phyloP scores from a whole-genome alignment of 2,113 vertebrate genomes.

The Lynx canadensis region DNA sequence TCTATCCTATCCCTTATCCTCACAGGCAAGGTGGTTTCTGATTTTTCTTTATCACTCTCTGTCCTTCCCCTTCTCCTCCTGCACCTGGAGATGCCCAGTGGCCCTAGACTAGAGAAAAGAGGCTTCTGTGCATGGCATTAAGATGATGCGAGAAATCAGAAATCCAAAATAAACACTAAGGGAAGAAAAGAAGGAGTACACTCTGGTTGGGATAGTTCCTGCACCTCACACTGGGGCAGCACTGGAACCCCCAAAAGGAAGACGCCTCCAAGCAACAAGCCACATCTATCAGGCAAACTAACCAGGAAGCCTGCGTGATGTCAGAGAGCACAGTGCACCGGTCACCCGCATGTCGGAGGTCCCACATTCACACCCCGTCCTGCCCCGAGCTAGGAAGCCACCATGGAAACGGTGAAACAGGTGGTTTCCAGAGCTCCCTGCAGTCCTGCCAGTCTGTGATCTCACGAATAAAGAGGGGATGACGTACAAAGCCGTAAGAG shows the following conservation, averaged over 20 bases:
- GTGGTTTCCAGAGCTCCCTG: neutral
- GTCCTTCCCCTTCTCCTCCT: neutral
- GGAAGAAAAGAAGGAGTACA: neutral
- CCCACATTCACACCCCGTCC: neutral
- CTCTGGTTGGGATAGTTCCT: neutral
- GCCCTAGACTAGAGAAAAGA: neutral
- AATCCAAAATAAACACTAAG: neutral
- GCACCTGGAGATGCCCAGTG: neutral
- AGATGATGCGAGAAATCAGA: neutral
- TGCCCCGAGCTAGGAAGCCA: neutral
- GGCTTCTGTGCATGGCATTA: neutral
- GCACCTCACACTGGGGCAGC: neutral
- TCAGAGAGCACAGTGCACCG: accelerated
- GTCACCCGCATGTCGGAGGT: accelerated
- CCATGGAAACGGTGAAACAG: neutral
- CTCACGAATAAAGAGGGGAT: neutral
- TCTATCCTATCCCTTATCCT: neutral
- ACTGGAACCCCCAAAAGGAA: neutral
- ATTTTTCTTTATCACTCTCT: neutral
- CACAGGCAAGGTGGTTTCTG: neutral
- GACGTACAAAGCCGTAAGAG: neutral
- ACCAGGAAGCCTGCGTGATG: neutral
- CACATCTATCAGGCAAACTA: neutral
- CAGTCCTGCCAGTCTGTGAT: neutral
- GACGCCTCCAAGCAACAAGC: neutral